These are phyloP conservation scores for Cephus sareptanus DNA, from an alignment of 2,888 invertebrate genomes.

Conservation along the genomic window DNA sequence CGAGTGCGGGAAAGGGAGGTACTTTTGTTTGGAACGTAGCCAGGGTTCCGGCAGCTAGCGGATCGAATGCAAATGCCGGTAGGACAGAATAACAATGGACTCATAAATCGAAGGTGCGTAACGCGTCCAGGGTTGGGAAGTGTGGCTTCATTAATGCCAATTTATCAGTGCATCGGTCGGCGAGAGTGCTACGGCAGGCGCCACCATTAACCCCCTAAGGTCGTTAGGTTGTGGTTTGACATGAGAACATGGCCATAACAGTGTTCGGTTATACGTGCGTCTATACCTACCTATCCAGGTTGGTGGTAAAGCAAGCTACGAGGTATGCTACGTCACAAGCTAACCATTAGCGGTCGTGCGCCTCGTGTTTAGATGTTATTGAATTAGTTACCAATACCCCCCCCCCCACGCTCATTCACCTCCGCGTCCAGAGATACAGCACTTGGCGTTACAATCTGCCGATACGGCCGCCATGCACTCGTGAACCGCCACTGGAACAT, in stretches of 20 bases:
- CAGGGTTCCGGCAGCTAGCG: conserved; percentile 29
- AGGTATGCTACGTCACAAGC: conserved; percentile 35
- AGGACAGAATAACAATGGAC: conserved; percentile 31
- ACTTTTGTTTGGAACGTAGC: conserved; percentile 40
- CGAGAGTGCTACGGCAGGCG: conserved; percentile 29
- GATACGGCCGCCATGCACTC: not conserved
- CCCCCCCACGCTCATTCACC: conserved; percentile 16
- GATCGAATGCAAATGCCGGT: conserved; percentile 37
- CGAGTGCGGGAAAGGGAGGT: conserved; percentile 30
- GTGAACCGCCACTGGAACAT: not conserved
- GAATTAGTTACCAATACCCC: conserved; percentile 45
- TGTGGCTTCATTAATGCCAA: conserved; percentile 56
- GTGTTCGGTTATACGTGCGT: conserved; percentile 49
- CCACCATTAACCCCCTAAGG: conserved; percentile 57
- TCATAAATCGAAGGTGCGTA: conserved; percentile 35
- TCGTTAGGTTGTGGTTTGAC: conserved; percentile 63
- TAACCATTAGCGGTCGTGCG: conserved; percentile 48
- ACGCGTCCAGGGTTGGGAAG: conserved; percentile 33
- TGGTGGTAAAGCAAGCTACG: conserved; percentile 1
- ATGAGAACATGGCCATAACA: conserved; percentile 61
- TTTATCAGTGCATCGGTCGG: conserved; percentile 55
- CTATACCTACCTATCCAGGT: not conserved
- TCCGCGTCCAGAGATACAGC: not conserved
- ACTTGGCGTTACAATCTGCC: not conserved
- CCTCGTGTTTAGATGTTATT: conserved; percentile 50